Evolutionary conservation across 2,113 vertebrate genomes (phyloP).

Genomic region (Macrotis lagotis): DNA sequence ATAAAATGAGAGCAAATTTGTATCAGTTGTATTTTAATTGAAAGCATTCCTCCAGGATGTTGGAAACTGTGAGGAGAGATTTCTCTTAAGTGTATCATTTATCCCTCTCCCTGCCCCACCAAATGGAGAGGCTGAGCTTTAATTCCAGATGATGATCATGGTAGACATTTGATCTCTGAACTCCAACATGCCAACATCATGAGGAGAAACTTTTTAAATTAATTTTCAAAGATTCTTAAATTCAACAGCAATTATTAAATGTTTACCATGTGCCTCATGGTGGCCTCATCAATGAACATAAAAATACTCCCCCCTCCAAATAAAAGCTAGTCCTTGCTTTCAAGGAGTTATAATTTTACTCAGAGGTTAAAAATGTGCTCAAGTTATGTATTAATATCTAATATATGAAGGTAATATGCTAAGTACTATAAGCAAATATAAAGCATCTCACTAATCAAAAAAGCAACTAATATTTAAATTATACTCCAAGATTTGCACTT

Average conservation of each 20-base stretch:
- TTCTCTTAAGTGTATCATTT: not conserved
- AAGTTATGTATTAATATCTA: not conserved
- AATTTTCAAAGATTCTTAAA: not conserved
- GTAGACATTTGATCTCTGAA: constrained; percentile 24
- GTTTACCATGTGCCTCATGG: not conserved
- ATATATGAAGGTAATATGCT: not conserved
- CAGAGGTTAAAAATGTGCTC: too few species aligned
- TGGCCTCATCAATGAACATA: not conserved
- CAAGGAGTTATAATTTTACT: not conserved
- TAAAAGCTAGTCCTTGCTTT: not conserved
- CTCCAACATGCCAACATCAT: not conserved
- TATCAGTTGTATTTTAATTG: constrained; percentile 1
- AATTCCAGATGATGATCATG: not conserved
- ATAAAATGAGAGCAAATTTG: not conserved
- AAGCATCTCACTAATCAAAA: not conserved
- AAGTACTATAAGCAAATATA: not conserved
- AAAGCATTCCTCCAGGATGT: constrained; percentile 22
- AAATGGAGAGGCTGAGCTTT: constrained; percentile 9
- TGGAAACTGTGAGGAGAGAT: not conserved
- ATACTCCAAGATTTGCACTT: not conserved
- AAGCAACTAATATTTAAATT: not conserved
- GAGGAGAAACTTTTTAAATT: not conserved
- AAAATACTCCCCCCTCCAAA: not conserved
- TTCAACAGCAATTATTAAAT: not conserved
- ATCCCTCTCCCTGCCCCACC: not conserved